These are phyloP conservation scores for Hippocampus abdominalis DNA, from an alignment of 2,113 vertebrate species.

Conservation along the genomic window DNA sequence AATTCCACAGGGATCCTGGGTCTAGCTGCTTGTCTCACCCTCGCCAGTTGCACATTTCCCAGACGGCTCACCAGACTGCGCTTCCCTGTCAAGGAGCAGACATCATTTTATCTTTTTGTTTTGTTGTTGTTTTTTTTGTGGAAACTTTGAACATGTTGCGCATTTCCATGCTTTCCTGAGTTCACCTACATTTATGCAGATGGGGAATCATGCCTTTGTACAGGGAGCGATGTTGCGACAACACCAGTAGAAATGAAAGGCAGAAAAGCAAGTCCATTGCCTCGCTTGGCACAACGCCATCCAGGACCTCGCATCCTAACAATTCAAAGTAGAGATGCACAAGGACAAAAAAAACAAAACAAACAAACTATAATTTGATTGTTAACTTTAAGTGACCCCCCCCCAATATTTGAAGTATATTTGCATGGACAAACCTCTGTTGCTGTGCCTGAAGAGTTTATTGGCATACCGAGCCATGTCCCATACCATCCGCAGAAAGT, in stretches of 20 bases:
- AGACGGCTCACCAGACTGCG: constrained; percentile 54
- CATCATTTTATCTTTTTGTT: not conserved
- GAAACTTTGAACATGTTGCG: not conserved
- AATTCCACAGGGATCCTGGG: constrained; percentile 64
- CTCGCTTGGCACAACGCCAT: constrained; percentile 55
- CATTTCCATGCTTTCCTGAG: not conserved
- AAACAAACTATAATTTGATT: not conserved
- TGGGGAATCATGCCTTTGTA: constrained; percentile 59
- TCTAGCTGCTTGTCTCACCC: constrained; percentile 58
- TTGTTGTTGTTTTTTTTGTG: not conserved
- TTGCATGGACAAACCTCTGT: constrained; percentile 68
- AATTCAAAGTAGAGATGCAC: not conserved
- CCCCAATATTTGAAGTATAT: not conserved
- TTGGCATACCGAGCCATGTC: constrained; percentile 61
- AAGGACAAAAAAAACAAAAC: not conserved
- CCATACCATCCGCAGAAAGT: constrained; percentile 81
- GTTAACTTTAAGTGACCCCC: not conserved
- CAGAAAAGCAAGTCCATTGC: constrained; percentile 72
- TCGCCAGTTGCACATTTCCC: constrained; percentile 56
- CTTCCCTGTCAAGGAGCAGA: constrained; percentile 51
- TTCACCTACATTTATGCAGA: constrained; percentile 62
- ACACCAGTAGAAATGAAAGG: constrained; percentile 60
- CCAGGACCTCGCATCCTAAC: constrained; percentile 40
- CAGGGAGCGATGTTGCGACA: constrained; percentile 43
- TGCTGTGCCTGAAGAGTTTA: constrained; percentile 72